Evolutionary conservation across 2,797 vertebrate species (phyloP).

Genomic region (Enteromius argenteus): DNA sequence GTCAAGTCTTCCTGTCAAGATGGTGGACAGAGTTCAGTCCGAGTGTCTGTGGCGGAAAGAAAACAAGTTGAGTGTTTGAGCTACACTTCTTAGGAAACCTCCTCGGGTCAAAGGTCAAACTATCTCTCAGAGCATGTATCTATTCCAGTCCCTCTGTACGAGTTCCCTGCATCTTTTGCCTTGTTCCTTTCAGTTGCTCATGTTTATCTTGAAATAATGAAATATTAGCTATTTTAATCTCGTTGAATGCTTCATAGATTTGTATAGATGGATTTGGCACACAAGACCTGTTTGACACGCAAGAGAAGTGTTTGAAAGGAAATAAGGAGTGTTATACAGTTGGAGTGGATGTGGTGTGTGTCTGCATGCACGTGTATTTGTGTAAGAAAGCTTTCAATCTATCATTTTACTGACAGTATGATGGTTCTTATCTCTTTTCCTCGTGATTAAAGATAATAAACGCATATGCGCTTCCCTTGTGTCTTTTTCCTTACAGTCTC

Average conservation of each 20-base stretch:
- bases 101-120: constrained; percentile 45
- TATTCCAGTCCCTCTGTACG: not conserved
- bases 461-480: constrained; percentile 48
- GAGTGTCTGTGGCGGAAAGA: constrained; percentile 32
- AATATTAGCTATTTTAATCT: constrained; percentile 54
- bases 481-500: constrained; percentile 33
- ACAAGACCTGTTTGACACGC: constrained; percentile 63
- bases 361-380: constrained; percentile 45
- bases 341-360: constrained; percentile 35
- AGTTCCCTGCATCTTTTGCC: constrained; percentile 26
- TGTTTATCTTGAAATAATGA: constrained; percentile 59
- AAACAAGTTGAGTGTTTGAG: constrained; percentile 58
- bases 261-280: constrained; percentile 74
- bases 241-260: constrained; percentile 68
- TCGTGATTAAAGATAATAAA: constrained; percentile 63
- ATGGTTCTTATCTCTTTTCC: constrained; percentile 57
- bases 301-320: constrained; percentile 24
- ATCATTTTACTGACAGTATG: constrained; percentile 50
- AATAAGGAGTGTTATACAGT: constrained; percentile 29
- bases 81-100: constrained; percentile 51
- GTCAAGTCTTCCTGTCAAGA: constrained; percentile 36
- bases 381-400: constrained; percentile 46
- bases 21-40: constrained; percentile 40
- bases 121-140: constrained; percentile 20
- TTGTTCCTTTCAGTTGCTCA: not conserved